A percentile compares a stretch with the other conserved stretches of the same genome.
These are phyloP conservation scores for Chaetura pelagica DNA, from an alignment of 2,113 vertebrate genomes.

Conservation along the genomic window DNA sequence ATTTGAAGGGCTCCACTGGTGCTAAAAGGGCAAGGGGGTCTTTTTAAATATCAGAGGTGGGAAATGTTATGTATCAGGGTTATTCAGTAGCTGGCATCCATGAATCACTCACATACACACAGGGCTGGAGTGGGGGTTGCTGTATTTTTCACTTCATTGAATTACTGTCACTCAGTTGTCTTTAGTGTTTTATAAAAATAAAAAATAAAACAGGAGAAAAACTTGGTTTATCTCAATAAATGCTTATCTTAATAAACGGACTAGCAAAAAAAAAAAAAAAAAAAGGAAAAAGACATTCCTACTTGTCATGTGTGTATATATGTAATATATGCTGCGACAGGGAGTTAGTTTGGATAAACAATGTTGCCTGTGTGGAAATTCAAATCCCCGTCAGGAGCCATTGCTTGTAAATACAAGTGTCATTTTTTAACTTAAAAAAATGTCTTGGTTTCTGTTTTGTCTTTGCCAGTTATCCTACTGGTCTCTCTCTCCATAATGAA, in stretches of 20 bases:
- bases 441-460: constrained; percentile 22
- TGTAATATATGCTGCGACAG: constrained; percentile 44
- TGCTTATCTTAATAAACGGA: constrained; percentile 35
- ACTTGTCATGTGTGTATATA: constrained; percentile 38
- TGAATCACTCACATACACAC: constrained; percentile 1
- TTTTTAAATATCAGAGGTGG: constrained; percentile 40
- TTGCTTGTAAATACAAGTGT: constrained; percentile 47
- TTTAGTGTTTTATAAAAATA: background rate
- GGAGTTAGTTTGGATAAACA: constrained; percentile 43
- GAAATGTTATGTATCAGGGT: constrained; percentile 10
- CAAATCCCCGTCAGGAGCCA: constrained; percentile 42
- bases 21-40: constrained; percentile 1
- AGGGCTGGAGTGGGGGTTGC: background rate
- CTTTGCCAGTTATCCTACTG: constrained; percentile 34
- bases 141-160: constrained; percentile 8
- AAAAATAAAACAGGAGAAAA: constrained; percentile 6
- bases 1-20: constrained; percentile 39
- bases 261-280: background rate
- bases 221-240: constrained; percentile 53
- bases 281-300: constrained; percentile 27
- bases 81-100: constrained; percentile 42
- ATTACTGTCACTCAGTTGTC: constrained; percentile 65
- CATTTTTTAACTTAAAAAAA: constrained; percentile 41
- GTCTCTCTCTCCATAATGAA: background rate
- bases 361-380: background rate